Base-by-base conservation (phyloP, 2,113 vertebrate genomes). In the Arenaria interpres region DNA sequence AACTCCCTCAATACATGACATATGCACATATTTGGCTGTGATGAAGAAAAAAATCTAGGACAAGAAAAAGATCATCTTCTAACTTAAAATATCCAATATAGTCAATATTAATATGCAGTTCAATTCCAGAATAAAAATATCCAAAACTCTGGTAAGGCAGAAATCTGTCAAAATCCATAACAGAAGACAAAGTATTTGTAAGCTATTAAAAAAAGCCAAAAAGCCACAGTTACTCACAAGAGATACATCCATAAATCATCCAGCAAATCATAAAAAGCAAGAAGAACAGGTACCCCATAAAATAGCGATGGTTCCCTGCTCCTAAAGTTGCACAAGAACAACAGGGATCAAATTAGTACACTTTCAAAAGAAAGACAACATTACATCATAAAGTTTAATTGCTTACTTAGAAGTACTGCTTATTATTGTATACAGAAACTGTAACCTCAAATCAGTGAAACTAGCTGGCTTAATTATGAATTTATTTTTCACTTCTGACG, bases 261-360 rank as follows among this genome's bases (percentile, higher is more conserved):
- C 99, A 99, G 97, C 99, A 99, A 98, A 99, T 99, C 99, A 99
- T 99, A 96, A 99, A 99, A 90, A 99, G 99, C 98, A 99, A 97
- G 98, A 99, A 99, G 97, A 99, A 99, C 27, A 99, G 97, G 94
- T 99, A 99, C 56, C 99, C 99, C 98, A 99, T 99, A 97, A 99
- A 99, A 97, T 99, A 99, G 59, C 99, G 98, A 97, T 99, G 99
- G 97, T 99, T 99, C 81, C 99, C 99, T 89, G 99, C 99, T 98
- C 99, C 99, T 99, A 71, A 50, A 96, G 32, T 97, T 95, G 71
- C 86, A 95, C 56, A 98, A 37, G 93, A 80, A 97, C 32, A 88
- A 85, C 12, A 92, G 23, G 10, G 62, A 88, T 51, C 41, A 87
- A 83, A 57, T 93, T 94, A 92, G 63, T 89, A 37, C 45, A 59